A percentile compares a stretch with the other conserved stretches of the same genome.
Conservation (phyloP, 2,888 invertebrate genomes). For the Mesorhabditis sp. region DNA sequence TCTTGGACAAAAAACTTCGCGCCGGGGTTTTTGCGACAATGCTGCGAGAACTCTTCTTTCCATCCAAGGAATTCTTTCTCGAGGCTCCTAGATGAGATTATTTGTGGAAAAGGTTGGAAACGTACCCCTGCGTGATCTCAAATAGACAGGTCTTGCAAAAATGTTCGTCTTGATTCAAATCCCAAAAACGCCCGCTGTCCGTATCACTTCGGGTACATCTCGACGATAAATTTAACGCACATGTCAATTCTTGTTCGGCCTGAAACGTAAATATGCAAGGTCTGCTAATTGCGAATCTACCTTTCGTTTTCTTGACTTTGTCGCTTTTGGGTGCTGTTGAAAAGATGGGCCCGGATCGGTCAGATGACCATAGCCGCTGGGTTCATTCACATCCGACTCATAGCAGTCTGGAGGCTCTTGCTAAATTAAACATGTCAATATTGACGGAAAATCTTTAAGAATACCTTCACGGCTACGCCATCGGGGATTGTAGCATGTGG, state of each 20-base stretch:
- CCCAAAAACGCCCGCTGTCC: not conserved
- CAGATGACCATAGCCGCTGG: not conserved
- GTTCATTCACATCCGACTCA: slow-evolving; percentile 3
- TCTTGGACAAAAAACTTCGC: slow-evolving; percentile 25
- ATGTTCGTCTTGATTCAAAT: slow-evolving; percentile 1
- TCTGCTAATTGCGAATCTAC: no score
- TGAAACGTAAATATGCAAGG: not conserved
- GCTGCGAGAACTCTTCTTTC: slow-evolving; percentile 18
- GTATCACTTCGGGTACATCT: not conserved
- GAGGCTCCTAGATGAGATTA: no score
- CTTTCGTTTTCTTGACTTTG: not conserved
- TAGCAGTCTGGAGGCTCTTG: not conserved
- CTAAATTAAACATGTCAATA: not conserved
- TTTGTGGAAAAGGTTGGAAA: no score
- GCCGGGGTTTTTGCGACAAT: slow-evolving; percentile 16
- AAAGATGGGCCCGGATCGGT: not conserved
- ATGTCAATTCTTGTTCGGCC: not conserved
- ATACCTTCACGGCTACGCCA: no score
- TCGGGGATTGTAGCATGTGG: no score
- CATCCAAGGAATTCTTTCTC: slow-evolving; percentile 10
- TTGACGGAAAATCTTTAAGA: no score
- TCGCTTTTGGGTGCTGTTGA: not conserved
- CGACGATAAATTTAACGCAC: not conserved
- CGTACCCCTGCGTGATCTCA: not conserved
- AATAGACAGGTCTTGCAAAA: slow-evolving; percentile 2